Base-by-base conservation (phyloP, 2,113 vertebrate species). In the Sander vitreus region DNA sequence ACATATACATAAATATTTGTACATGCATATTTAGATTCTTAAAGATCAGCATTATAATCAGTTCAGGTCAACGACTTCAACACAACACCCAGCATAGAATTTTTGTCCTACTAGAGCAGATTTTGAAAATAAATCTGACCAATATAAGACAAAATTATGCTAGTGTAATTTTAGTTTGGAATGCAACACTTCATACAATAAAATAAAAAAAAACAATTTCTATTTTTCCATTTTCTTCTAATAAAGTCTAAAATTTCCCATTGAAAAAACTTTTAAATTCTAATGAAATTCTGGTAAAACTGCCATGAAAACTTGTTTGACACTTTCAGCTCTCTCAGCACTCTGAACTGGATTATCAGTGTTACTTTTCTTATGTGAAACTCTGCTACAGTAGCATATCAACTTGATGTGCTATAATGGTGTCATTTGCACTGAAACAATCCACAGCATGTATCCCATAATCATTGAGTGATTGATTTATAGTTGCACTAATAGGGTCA, bases 401-500 rank as follows among this genome's bases (percentile, higher is more conserved):
- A 36, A 57, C 72, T 78, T 55, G 5, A 55, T 5, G 25, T 18
- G 36, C 57, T 15, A 67, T 58, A 73, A 80, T 47, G 72, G 55
- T 33, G 73, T 48, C 1, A 87, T 91, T 92, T 79, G 69, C 81
- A 88, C 58, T 51, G 83, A 77, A 85, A 90, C 71, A 85, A 82
- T 89, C 81, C 76, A 71, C 86, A 83, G 74, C 83, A 75, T 84
- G 89, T n/a, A 84, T 89, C 81, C 88, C 88, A 87, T 83, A 88
- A 93, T 91, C 80, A 90, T 81, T 88, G 74, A 81, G 80, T 81
- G 89, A 93, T 91, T 93, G 90, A 92, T 93, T 93, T 80, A 81
- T 93, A 88, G 92, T 91, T 88, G 86, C 71, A 82, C 90, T 93
- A 93, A 93, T 88, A 76, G 89, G 91, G 93, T 93, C 88, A 45